Percentiles rank a stretch among this genome's conserved stretches.
Evolutionary conservation across 2,797 vertebrate genomes (phyloP).

Genomic region (Nannoperca obscura): DNA sequence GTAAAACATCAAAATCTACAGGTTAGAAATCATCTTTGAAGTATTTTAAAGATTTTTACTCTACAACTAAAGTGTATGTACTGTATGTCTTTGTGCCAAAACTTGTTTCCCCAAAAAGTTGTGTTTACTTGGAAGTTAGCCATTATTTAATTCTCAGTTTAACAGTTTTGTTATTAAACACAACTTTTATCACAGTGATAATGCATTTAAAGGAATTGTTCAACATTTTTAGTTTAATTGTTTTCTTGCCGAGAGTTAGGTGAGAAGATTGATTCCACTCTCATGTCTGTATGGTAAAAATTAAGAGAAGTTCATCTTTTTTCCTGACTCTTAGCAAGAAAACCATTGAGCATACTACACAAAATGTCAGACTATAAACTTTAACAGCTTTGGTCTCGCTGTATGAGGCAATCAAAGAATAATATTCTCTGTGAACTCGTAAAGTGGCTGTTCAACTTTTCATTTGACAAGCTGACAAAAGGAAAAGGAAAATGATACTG

Average conservation of each 20-base stretch:
- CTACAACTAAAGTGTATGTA: background rate
- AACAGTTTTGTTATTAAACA: background rate
- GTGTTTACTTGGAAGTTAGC: background rate
- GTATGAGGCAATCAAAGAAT: background rate
- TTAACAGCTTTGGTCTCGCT: background rate
- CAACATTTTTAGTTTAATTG: background rate
- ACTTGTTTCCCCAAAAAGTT: background rate
- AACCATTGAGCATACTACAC: background rate
- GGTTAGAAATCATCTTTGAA: background rate
- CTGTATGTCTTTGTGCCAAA: background rate
- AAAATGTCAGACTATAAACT: background rate
- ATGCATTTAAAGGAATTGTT: background rate
- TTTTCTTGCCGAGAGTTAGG: background rate
- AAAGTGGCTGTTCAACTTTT: constrained; percentile 14
- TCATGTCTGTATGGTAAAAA: background rate
- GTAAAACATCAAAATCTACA: constrained; percentile 60
- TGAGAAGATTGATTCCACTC: background rate
- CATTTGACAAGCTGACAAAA: background rate
- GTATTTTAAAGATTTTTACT: background rate
- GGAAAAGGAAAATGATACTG: background rate
- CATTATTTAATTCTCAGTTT: background rate
- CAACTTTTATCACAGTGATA: background rate
- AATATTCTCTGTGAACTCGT: background rate
- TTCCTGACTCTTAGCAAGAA: background rate
- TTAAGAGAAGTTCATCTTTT: background rate